Evolutionary conservation across 2,113 vertebrate genomes (phyloP).

Genomic region (Strix uralensis): DNA sequence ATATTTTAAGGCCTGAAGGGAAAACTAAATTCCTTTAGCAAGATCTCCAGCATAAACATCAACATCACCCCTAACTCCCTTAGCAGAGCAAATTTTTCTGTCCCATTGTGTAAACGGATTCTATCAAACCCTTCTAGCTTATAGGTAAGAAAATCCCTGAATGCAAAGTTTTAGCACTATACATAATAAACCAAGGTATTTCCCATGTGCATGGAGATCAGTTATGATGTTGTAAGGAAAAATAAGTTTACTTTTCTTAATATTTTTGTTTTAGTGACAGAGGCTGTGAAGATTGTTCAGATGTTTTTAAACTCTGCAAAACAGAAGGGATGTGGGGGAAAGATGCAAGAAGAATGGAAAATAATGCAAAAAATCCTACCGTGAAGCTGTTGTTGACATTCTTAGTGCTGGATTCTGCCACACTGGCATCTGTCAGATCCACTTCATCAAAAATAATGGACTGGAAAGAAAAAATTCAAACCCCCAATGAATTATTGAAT

Average conservation of each 20-base stretch:
- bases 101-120: not conserved
- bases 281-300: not conserved
- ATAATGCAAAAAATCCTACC: constrained; percentile 71
- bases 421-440: constrained; percentile 94
- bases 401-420: constrained; percentile 97
- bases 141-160: not conserved
- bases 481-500: not conserved
- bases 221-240: not conserved
- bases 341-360: not conserved
- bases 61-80: not conserved
- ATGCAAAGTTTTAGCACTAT: not conserved
- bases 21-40: constrained; percentile 6
- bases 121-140: not conserved
- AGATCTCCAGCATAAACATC: not conserved
- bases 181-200: not conserved
- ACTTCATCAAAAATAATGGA: constrained; percentile 99
- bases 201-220: not conserved
- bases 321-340: not conserved
- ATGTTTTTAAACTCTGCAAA: not conserved
- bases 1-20: not conserved
- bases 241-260: not conserved
- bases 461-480: constrained; percentile 68
- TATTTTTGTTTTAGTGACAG: not conserved
- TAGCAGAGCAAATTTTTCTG: not conserved
- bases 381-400: constrained; percentile 99